Evolutionary conservation across 2,113 vertebrate species (phyloP), one percentile per base, ranked within the genome.

Genomic region (Brachypteracias leptosomus): DNA sequence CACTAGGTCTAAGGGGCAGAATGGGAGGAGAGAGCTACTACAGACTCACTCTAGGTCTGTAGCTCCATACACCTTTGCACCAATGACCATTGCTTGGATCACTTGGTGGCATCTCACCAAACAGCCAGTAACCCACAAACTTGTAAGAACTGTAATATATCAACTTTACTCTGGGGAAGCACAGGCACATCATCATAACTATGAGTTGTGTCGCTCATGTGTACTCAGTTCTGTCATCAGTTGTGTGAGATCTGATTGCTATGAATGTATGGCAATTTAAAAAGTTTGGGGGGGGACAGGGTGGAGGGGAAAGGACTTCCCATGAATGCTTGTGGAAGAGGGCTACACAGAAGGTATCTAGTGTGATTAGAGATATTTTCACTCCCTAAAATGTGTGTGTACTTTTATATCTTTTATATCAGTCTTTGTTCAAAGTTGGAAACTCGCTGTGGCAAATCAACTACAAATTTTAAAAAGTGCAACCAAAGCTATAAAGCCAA

Each of bases 401-500:
- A 47, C 15, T 67, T 93, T 65, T 81, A 47, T 52, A 74, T 90
- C 83, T 93, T 65, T 42, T 42, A 42, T 15, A 42, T 31, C 31
- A 47, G 17, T 88, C 49, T 54, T 94, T 95, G 44, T 81, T 94
- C 79, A 52, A 70, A 5, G 2, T 42, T 89, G 57, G 66, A 90
- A 89, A 58, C 54, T 42, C 42, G 15, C 11, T 42, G 42, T 42
- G 65, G 55, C n/a, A 83, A 88, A 63, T 71, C 38, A 90, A 76
- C 33, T 40, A 76, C 49, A 65, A 78, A 78, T 90, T 94, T 90
- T 90, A 17, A 93, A 51, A 86, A 92, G 72, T 68, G 47, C 29
- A 95, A 72, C 35, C 46, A 84, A 93, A 90, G 35, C 28, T 61
- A 80, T 75, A 75, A 86, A 87, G 36, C 65, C 73, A 91, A 92